Evolutionary conservation across 2,797 vertebrate genomes (phyloP).

Genomic region (Crenichthys baileyi): DNA sequence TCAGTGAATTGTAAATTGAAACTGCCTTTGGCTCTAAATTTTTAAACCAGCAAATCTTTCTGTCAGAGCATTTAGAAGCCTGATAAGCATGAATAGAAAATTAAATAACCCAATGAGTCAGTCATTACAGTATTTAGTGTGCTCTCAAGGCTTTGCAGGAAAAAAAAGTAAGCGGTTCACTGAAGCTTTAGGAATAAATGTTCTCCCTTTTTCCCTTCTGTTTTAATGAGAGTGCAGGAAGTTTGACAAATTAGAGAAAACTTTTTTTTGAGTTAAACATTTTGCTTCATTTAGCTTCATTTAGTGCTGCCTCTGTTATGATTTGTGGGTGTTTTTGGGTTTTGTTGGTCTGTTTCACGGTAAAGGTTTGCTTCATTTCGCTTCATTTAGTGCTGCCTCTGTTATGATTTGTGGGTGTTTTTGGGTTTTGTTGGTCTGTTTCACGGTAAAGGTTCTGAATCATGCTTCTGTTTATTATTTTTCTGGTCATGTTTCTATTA

Average conservation of each 20-base stretch:
- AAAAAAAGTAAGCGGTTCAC: neutral
- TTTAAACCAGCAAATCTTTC: slow-evolving; percentile 31
- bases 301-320: neutral
- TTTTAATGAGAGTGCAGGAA: neutral
- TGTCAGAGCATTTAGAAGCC: slow-evolving; percentile 37
- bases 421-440: no score
- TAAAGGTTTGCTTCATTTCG: neutral
- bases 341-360: no score
- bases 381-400: neutral
- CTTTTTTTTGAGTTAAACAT: neutral
- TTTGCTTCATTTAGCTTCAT: neutral
- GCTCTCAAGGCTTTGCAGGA: neutral
- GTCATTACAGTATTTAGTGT: slow-evolving; percentile 43
- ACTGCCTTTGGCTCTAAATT: slow-evolving; percentile 42
- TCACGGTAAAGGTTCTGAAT: no score
- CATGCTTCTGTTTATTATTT: no score
- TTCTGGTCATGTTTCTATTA: no score
- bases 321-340: no score
- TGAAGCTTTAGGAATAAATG: neutral
- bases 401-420: no score
- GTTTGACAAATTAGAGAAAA: neutral
- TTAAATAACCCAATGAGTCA: slow-evolving; percentile 45
- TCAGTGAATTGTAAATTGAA: slow-evolving; percentile 40
- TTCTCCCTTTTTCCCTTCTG: neutral
- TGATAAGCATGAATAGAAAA: slow-evolving; percentile 49